Evolutionary conservation across 2,888 invertebrate genomes (phyloP), one percentile per base, ranked within the genome.

Genomic region (Drosophila koepferae): DNA sequence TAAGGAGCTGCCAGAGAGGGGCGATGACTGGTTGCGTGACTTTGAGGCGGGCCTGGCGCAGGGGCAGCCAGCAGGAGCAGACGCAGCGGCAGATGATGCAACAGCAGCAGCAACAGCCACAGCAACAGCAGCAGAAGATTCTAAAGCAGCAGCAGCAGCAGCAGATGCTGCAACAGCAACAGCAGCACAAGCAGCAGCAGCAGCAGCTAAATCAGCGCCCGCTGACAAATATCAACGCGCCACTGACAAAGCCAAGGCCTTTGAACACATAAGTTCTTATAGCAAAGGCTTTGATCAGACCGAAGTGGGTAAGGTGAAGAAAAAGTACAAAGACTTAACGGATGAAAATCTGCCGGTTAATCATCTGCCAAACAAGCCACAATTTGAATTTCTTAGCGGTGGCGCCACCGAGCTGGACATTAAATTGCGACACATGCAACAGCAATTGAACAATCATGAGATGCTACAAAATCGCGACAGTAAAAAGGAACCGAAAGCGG

Each of bases 1-100:
- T 6, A 71, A 75, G 6, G 62, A 34, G 1, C 12, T 74, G 74
- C 72, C 71, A 51, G 75, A 36, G 36, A 63, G 59, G 28, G 79
- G 63, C 7, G 83, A 89, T n/a, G 86, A 81, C 23, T 92, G 92
- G 91, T 82, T 89, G 18, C 74, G 77, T 2, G 77, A 80, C 1
- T 80, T 87, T 1, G 72, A 86, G 12, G 69, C 66, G 1, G 66
- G 49, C 2, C 5, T 56, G 2, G 16, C 7, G 8, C 41, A 51
- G 2, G 40, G 14, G 20, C 20, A 44, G 23, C 9, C n/a, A 7
- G 23, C 10, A 9, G 10, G 18, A 9, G 41, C n/a, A 2, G 14
- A 0, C 18, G 18, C 18, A 10, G 10, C 18, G 16, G 23, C 14
- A 23, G 46, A 2, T 3, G 55, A 10, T 34, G 34, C 16, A 7